Base-by-base conservation (phyloP, 92 coral and sea anemone species). In the Actinostola sp. region DNA sequence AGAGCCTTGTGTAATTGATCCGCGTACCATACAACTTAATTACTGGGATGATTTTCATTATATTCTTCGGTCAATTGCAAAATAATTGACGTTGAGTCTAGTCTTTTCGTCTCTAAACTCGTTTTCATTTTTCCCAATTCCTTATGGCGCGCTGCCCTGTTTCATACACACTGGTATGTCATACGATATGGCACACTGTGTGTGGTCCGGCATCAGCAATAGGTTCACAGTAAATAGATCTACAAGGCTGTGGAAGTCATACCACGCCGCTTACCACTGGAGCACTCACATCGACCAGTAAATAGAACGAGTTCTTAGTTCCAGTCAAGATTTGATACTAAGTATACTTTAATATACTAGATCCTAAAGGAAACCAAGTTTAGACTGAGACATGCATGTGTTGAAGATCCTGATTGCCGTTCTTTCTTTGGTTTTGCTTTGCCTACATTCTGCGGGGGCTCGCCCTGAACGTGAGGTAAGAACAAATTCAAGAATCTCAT, bases 101-200 rank as follows among this genome's bases (percentile, higher is more conserved):
- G 74, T 51, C 74, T 51, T 52, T 1, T 7, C 15, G 74, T 50
- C 63, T 68, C 48, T 29, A 46, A 46, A 12, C 36, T 17, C 2
- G 14, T 26, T 35, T 48, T 30, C 31, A 21, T 31, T 67, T 48
- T 57, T 29, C 44, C 1, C 26, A 44, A 8, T 21, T 17, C 9
- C 9, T 21, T 27, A 48, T 51, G 48, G 57, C 61, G 33, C 17
- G 58, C 57, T 56, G 56, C 26, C 66, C 41, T 28, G 61, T 39
- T 21, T 59, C 29, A n/a, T 20, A 41, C 36, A 36, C 19, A 20
- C n/a, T 36, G 83, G 82, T 76, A 76, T 89, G 96, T 66, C 86
- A 82, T 87, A 51, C 61, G 82, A 90, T 49, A 57, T 60, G 41
- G 0, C 19, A 43, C 96, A 28, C 89, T 31, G 86, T 90, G 96